Percentiles rank a stretch among this genome's conserved stretches.
phyloP scores from a whole-genome alignment of 2,888 invertebrate species.

The Sipha maydis region DNA sequence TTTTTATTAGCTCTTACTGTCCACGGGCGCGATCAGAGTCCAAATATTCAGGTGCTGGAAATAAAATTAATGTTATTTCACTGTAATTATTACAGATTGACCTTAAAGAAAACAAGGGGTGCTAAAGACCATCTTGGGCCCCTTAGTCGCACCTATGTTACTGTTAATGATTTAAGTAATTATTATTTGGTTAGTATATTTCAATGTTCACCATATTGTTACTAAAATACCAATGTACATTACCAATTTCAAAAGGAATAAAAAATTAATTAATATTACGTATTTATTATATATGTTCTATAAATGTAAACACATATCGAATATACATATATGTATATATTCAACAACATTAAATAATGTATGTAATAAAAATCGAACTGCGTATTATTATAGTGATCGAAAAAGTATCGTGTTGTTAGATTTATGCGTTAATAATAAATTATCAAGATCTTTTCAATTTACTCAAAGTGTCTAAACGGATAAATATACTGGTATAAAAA shows the following conservation, averaged over 20 bases:
- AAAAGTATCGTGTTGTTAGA: slow-evolving; percentile 3
- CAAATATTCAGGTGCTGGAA: no score
- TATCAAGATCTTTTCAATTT: neutral
- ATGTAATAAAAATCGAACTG: neutral
- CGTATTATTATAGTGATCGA: slow-evolving; percentile 16
- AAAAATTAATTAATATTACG: neutral
- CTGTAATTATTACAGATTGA: no score
- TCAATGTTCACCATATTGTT: neutral
- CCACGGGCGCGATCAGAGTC: no score
- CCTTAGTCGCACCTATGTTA: no score
- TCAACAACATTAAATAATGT: neutral
- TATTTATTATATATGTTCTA: neutral
- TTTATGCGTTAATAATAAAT: slow-evolving; percentile 14
- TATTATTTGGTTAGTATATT: neutral
- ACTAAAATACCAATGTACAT: neutral
- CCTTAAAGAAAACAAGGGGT: no score
- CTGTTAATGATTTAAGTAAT: no score
- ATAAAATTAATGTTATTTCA: no score
- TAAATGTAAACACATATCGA: neutral
- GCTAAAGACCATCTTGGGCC: no score
- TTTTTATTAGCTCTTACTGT: no score
- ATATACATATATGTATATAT: neutral
- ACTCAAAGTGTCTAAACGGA: neutral
- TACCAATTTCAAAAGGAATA: neutral
- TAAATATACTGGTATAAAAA: neutral